Evolutionary conservation across 2,113 vertebrate species (phyloP), one percentile per base, ranked within the genome.

Genomic region (Zosterops pallidus): DNA sequence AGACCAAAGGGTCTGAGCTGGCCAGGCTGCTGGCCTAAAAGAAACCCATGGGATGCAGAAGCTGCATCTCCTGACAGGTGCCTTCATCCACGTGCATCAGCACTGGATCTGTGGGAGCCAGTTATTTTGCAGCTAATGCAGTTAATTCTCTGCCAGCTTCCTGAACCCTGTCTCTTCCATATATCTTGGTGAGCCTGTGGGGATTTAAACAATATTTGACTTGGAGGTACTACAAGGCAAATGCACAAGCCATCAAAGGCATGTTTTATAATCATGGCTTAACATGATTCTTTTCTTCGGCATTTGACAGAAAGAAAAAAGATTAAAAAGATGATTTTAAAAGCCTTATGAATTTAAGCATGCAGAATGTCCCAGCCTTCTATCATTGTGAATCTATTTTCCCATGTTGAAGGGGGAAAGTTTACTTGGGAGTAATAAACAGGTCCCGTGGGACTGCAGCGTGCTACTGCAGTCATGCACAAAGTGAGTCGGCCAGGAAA

Each of bases 351-450:
- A 81, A 81, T 96, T 94, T 84, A 76, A 95, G 23, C 59, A 71
- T 53, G 86, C 92, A 94, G 88, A 93, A 90, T 94, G 83, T 96
- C 87, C 91, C 72, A 62, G 88, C 75, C 46, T 91, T 83, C 91
- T 76, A 42, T 94, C 93, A 87, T 3, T 72, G 67, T 88, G 80
- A 89, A 87, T 97, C 92, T 86, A 26, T 94, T 97, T 96, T 97
- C 91, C 84, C 94, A 76, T 93, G 86, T 55, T 64, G 24, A 90
- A 87, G 64, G 35, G 57, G 50, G 52, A 94, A 96, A 82, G 83
- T 96, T 96, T 94, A 96, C 71, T 89, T 1, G 6, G 64, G 76
- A 95, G 93, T 55, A 92, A 93, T 96, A 97, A 95, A 92, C 72
- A 78, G n/a, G 64, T 96, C 87, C 37, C n/a, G 2, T 92, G 93